phyloP scores from a whole-genome alignment of 2,113 vertebrate genomes.

The Peromyscus californicus region DNA sequence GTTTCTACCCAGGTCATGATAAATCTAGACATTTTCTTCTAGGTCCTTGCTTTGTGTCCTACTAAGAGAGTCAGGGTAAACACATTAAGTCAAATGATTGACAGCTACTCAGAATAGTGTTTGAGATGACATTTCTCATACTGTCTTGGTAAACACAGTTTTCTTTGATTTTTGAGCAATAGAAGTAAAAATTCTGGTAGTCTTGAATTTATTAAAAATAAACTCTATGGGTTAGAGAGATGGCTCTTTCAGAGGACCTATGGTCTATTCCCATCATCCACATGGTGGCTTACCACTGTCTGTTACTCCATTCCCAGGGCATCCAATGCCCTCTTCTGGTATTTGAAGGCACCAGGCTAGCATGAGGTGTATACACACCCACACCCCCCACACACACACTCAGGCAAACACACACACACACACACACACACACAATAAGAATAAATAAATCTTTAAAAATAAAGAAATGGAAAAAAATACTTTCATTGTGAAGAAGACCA shows the following conservation, averaged over 20 bases:
- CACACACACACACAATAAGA: not conserved
- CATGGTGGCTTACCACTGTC: not conserved
- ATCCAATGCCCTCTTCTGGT: not conserved
- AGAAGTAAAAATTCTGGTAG: not conserved
- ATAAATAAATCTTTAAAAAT: constrained; percentile 62
- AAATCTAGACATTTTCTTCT: constrained; percentile 80
- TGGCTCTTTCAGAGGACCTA: not conserved
- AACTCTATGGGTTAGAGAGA: not conserved
- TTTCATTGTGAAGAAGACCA: constrained; percentile 8
- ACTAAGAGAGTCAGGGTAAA: constrained; percentile 2
- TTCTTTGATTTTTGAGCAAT: constrained; percentile 35
- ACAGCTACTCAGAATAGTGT: constrained; percentile 6
- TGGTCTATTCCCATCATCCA: not conserved
- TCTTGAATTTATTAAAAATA: not conserved
- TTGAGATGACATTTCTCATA: constrained; percentile 50
- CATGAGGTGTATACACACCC: too few species aligned
- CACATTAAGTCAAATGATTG: constrained; percentile 6
- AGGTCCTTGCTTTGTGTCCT: constrained; percentile 61
- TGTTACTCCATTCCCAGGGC: not conserved
- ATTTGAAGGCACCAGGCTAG: not conserved
- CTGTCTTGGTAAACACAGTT: constrained; percentile 53
- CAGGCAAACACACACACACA: not conserved
- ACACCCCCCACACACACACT: not conserved
- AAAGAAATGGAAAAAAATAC: constrained; percentile 19
- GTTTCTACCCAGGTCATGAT: constrained; percentile 80